Evolutionary conservation across 2,888 invertebrate genomes (phyloP).

Genomic region (Hyalella azteca): DNA sequence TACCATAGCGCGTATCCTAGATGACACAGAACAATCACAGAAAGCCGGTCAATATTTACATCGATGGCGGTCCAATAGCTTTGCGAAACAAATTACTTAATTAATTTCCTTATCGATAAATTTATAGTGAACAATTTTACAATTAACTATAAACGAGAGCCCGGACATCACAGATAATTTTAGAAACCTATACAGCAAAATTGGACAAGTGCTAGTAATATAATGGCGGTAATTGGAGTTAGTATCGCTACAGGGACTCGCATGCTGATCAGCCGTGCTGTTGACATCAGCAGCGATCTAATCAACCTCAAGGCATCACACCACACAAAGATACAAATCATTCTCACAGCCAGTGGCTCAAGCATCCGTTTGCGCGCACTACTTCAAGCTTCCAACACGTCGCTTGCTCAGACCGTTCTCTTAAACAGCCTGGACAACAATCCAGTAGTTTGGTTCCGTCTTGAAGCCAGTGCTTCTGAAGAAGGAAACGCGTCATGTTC

Average conservation of each 20-base stretch:
- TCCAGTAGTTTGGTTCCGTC: too few relatives aligned
- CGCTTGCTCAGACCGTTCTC: too few relatives aligned
- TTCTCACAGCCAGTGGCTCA: too few relatives aligned
- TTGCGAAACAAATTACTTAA: neutral
- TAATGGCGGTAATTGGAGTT: slow-evolving; percentile 5
- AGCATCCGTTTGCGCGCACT: too few relatives aligned
- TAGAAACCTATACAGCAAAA: slow-evolving; percentile 2
- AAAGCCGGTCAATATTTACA: slow-evolving; percentile 14
- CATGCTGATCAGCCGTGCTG: too few relatives aligned
- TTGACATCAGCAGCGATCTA: too few relatives aligned
- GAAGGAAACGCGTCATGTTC: too few relatives aligned
- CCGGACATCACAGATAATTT: slow-evolving; percentile 36
- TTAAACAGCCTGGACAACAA: too few relatives aligned
- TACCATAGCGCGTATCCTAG: slow-evolving; percentile 1
- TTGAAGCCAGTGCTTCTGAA: too few relatives aligned
- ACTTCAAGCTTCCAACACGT: too few relatives aligned
- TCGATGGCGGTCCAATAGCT: neutral
- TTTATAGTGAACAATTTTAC: slow-evolving; percentile 14
- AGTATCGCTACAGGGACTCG: neutral
- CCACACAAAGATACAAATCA: too few relatives aligned
- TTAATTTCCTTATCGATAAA: slow-evolving; percentile 2
- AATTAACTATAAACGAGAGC: slow-evolving; percentile 32
- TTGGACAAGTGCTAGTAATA: neutral
- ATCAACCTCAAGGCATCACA: too few relatives aligned
- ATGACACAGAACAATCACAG: slow-evolving; percentile 31